These are phyloP conservation scores for Orthochromis malagaraziensis DNA, from an alignment of 2,113 vertebrate species.

Conservation along the genomic window DNA sequence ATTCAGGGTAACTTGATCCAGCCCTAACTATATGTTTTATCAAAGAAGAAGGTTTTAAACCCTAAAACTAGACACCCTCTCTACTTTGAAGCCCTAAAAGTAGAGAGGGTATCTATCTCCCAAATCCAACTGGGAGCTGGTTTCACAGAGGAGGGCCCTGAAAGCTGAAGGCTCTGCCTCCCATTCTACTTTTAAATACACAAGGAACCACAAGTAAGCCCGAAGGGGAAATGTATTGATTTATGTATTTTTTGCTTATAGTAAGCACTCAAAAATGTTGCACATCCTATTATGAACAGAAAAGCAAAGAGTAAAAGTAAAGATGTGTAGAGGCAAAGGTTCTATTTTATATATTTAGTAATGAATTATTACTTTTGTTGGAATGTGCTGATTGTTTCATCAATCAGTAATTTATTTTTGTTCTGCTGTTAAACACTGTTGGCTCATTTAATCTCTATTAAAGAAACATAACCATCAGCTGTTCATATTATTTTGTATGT, in stretches of 20 bases:
- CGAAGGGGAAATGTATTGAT: background rate
- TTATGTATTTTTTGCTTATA: background rate
- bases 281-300: background rate
- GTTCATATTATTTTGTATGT: background rate
- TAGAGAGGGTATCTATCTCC: background rate
- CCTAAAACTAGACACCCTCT: background rate
- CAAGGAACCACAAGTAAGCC: background rate
- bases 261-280: background rate
- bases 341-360: background rate
- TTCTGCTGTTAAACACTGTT: background rate
- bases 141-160: background rate
- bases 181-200: background rate
- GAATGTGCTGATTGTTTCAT: background rate
- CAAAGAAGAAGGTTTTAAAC: background rate
- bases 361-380: background rate
- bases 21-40: background rate
- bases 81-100: background rate
- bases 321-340: background rate
- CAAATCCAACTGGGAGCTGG: background rate
- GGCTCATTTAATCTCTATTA: background rate
- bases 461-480: background rate
- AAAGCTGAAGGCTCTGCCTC: background rate
- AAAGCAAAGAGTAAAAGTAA: background rate
- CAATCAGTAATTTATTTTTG: background rate
- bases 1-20: background rate